These are phyloP conservation scores for Campoplex capitator DNA, from an alignment of 2,888 invertebrate genomes.

Conservation along the genomic window DNA sequence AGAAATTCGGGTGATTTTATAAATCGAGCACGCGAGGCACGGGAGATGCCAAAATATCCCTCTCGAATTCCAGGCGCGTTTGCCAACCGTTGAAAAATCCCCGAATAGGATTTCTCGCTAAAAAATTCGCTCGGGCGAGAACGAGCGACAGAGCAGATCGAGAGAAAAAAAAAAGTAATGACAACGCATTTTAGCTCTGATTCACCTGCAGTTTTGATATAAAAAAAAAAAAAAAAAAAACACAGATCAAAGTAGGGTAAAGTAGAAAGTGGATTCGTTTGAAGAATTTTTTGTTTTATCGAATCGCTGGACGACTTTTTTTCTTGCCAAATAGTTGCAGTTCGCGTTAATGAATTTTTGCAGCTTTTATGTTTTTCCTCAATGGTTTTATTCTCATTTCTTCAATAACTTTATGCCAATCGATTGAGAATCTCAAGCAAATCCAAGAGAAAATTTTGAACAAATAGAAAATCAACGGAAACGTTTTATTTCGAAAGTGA, in stretches of 20 bases:
- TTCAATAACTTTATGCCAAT: neutral
- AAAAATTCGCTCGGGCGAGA: slow-evolving; percentile 25
- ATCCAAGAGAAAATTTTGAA: too few species aligned
- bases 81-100: slow-evolving; percentile 41
- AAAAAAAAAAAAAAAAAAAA: too few species aligned
- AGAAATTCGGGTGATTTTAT: slow-evolving; percentile 8
- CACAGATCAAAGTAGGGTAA: neutral
- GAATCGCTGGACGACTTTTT: too few species aligned
- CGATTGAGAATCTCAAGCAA: too few species aligned
- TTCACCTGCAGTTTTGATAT: slow-evolving; percentile 32
- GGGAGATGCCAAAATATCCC: slow-evolving; percentile 47
- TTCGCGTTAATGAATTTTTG: neutral
- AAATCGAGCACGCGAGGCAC: slow-evolving; percentile 25
- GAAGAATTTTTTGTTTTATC: neutral
- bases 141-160: neutral
- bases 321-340: too few species aligned
- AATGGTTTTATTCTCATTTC: neutral
- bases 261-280: slow-evolving; percentile 15
- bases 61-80: slow-evolving; percentile 52
- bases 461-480: too few species aligned
- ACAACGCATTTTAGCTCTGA: slow-evolving; percentile 11
- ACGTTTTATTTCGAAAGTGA: too few species aligned
- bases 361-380: neutral
- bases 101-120: slow-evolving; percentile 23
- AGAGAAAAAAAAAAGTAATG: slow-evolving; percentile 17